Percentiles rank a stretch among this genome's conserved stretches.
These are phyloP conservation scores for Corella eumyota DNA, from an alignment of 23 tunicate genomes.

Conservation along the genomic window DNA sequence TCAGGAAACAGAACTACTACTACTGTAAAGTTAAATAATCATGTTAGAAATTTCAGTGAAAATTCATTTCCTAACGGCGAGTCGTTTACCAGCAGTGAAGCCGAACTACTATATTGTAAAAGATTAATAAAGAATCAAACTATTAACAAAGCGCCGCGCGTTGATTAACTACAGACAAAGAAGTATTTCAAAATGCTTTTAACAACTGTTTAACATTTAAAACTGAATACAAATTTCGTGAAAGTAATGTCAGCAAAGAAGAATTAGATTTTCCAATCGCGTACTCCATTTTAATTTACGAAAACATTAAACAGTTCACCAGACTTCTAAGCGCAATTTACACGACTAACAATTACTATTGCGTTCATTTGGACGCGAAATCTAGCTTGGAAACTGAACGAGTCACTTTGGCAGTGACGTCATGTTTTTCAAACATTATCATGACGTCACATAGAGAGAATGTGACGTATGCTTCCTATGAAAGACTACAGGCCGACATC, in stretches of 20 bases:
- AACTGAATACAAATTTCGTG: no score
- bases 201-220: no score
- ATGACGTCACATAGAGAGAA: constrained; percentile 7
- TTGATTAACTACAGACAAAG: background rate
- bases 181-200: no score
- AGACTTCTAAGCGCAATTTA: constrained; percentile 6
- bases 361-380: constrained; percentile 10
- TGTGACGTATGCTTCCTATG: constrained; percentile 6
- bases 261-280: constrained; percentile 40
- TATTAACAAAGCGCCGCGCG: background rate
- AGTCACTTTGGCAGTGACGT: background rate
- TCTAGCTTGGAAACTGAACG: background rate
- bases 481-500: constrained; percentile 22
- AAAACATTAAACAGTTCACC: background rate
- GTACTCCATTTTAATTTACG: constrained; percentile 16
- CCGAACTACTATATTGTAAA: no score
- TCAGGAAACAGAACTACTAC: no score
- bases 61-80: no score
- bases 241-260: no score
- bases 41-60: no score
- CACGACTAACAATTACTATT: constrained; percentile 3
- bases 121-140: no score
- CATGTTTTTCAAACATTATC: constrained; percentile 12
- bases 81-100: no score
- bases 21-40: no score